Evolutionary conservation across 2,797 vertebrate species (phyloP).

Genomic region (Pteronotus mesoamericanus): DNA sequence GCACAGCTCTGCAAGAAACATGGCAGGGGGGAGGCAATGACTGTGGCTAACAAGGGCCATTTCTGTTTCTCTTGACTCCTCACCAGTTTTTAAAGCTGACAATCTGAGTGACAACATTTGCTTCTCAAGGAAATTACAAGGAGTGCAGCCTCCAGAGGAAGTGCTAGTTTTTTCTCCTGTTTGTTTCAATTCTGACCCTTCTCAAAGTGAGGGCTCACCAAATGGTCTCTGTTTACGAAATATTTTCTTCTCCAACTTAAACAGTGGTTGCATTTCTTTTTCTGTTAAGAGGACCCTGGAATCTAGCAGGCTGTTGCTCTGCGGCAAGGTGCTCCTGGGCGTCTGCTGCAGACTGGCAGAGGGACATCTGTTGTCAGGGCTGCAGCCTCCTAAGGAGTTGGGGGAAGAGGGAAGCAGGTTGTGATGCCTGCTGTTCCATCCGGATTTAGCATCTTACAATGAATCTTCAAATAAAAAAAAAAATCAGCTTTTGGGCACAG

Average conservation of each 20-base stretch:
- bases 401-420: slow-evolving; percentile 9
- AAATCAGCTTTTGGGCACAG: slow-evolving; percentile 28
- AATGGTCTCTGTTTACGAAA: slow-evolving; percentile 35
- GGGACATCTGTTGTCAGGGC: slow-evolving; percentile 34
- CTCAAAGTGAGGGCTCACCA: slow-evolving; percentile 29
- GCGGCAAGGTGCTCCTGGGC: background rate
- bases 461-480: slow-evolving; percentile 28
- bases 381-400: background rate
- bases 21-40: background rate
- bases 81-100: background rate
- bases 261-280: background rate
- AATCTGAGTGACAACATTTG: background rate
- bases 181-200: slow-evolving; percentile 25
- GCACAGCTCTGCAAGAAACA: background rate
- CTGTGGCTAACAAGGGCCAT: background rate
- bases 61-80: background rate
- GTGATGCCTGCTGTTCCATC: slow-evolving; percentile 51
- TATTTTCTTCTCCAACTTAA: slow-evolving; percentile 17
- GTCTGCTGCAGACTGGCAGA: background rate
- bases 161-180: background rate
- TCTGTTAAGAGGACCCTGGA: background rate
- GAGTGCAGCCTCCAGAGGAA: background rate
- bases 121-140: background rate
- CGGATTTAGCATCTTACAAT: slow-evolving; percentile 43
- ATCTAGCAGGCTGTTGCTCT: background rate